Conservation (phyloP, 2,113 vertebrate genomes). For the Catagonus wagneri region DNA sequence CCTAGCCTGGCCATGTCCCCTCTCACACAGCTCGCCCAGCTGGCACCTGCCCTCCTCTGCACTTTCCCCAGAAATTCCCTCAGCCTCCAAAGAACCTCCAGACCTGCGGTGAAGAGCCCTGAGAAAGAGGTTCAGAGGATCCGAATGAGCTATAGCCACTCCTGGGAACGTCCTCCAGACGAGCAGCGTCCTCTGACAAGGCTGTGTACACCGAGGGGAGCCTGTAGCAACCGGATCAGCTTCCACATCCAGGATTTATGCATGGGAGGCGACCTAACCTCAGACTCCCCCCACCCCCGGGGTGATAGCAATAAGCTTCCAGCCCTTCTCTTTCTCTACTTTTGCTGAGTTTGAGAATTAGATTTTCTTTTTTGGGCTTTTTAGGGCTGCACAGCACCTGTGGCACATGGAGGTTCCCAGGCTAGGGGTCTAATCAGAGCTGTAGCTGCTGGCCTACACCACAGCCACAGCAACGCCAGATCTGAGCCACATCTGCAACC, state of each 20-base stretch:
- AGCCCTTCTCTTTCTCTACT: background rate
- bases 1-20: accelerated
- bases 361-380: too few relatives aligned
- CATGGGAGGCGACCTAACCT: background rate
- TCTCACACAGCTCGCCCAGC: background rate
- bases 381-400: too few relatives aligned
- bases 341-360: background rate
- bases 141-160: background rate
- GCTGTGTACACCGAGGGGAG: too few relatives aligned
- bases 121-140: background rate
- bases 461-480: too few relatives aligned
- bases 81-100: accelerated
- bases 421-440: too few relatives aligned
- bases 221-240: too few relatives aligned
- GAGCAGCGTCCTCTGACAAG: too few relatives aligned
- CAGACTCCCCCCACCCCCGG: background rate
- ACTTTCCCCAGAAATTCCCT: background rate
- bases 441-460: too few relatives aligned
- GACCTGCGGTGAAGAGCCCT: background rate
- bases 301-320: accelerated
- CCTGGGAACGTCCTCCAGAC: too few relatives aligned
- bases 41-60: background rate
- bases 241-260: too few relatives aligned
- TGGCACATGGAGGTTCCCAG: too few relatives aligned
- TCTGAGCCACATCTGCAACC: too few relatives aligned